Evolutionary conservation across 2,113 vertebrate species (phyloP), one percentile per base, ranked within the genome.

Genomic region (Seriola quinqueradiata): DNA sequence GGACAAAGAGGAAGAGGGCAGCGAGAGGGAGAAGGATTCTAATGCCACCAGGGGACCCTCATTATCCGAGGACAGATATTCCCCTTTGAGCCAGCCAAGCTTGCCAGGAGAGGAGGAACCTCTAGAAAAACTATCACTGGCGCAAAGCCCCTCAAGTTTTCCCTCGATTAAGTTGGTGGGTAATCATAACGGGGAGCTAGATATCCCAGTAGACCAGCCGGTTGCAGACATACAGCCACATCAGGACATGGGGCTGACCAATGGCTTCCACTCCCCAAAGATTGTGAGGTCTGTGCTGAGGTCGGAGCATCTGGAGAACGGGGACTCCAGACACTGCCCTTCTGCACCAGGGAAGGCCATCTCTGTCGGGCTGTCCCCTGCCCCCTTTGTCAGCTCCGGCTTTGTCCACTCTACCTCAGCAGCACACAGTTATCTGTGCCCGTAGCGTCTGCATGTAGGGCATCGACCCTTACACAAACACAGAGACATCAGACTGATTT

Each of bases 341-440:
- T 75, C 83, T 4, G 87, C 82, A 67, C 67, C 92, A 44, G 87
- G 57, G 77, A 96, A 94, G 83, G 85, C 89, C 79, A 93, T 92
- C 85, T 75, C 91, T 82, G 77, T 69, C 0, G 0, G 88, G 66
- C 91, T 93, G 0, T 57, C 83, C 58, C 71, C 94, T 2, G 69
- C 93, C 72, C 93, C 90, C 38, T 94, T 95, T 66, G 92, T 92
- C 75, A 93, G 91, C 89, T 93, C 95, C 57, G 93, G 89, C 89
- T 89, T 96, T 67, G 94, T 95, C 84, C 94, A 92, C 86, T 90
- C 96, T 93, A 95, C 96, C 96, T 96, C 96, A 91, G 92, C 94
- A 87, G 91, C 90, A 86, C 96, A 96, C 90, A 95, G 86, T 81
- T 94, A 94, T 70, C 25, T 93, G 63, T 94, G 93, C 92, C 94